Evolutionary conservation across 2,888 invertebrate genomes (phyloP).

Genomic region (Tinea trinotella): DNA sequence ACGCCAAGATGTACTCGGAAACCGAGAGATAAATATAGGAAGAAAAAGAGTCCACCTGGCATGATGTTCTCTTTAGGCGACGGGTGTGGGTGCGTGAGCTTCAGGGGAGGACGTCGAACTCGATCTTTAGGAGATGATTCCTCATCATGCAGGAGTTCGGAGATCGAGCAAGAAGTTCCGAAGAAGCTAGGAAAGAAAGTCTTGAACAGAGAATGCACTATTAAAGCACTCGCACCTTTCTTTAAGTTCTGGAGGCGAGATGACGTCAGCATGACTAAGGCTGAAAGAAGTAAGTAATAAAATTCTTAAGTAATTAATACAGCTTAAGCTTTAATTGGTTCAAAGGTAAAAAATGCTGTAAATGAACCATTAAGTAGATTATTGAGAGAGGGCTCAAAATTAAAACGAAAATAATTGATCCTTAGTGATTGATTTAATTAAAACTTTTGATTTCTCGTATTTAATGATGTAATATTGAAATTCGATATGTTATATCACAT

Average conservation of each 20-base stretch:
- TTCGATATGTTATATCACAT: too few species aligned
- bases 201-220: constrained; percentile 58
- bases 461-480: too few species aligned
- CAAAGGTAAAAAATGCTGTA: background rate
- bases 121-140: constrained; percentile 58
- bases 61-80: constrained; percentile 65
- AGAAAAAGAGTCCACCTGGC: constrained; percentile 45
- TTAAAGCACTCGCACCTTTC: constrained; percentile 74
- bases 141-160: constrained; percentile 63
- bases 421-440: too few species aligned
- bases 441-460: too few species aligned
- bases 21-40: constrained; percentile 60
- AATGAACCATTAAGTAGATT: background rate
- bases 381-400: too few species aligned
- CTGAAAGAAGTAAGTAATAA: constrained; percentile 78
- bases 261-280: constrained; percentile 82
- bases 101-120: constrained; percentile 49
- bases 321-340: background rate
- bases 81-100: constrained; percentile 63
- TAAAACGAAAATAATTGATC: too few species aligned
- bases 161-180: constrained; percentile 63
- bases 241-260: constrained; percentile 78
- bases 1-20: constrained; percentile 60
- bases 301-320: background rate
- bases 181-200: constrained; percentile 49